Evolutionary conservation across 1,140 invertebrate genomes (phyloP).

Genomic region (Drosophila erecta): DNA sequence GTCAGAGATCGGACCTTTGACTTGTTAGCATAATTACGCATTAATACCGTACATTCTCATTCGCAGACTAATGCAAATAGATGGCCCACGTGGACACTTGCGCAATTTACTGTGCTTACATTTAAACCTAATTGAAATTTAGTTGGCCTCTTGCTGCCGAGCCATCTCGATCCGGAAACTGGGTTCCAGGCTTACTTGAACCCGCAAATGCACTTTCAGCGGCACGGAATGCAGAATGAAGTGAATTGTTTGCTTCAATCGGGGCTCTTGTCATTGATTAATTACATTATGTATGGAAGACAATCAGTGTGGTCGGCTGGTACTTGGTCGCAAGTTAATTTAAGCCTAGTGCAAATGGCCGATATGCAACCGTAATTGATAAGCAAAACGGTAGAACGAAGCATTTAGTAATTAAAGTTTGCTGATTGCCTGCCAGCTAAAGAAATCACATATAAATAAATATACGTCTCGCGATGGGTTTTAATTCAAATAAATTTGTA

Average conservation of each 20-base stretch:
- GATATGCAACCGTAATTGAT: neutral
- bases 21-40: constrained; percentile 79
- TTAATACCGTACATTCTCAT: constrained; percentile 81
- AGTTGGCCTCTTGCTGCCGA: constrained; percentile 41
- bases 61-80: constrained; percentile 67
- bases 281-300: constrained; percentile 18
- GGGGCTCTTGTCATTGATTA: constrained; percentile 25
- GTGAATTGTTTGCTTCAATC: constrained; percentile 9
- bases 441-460: too few species aligned
- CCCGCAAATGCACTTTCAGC: constrained; percentile 21
- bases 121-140: constrained; percentile 78
- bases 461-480: too few species aligned
- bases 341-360: neutral
- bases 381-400: neutral
- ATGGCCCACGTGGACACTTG: constrained; percentile 52
- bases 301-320: neutral
- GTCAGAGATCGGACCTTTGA: constrained; percentile 51
- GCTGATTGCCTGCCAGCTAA: too few species aligned
- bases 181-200: constrained; percentile 36
- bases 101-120: constrained; percentile 62
- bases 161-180: neutral
- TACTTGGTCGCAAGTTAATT: neutral
- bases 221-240: constrained; percentile 36
- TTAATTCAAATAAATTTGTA: neutral
- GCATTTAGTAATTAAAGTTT: neutral